A percentile compares a stretch with the other conserved stretches of the same genome.
Evolutionary conservation across 1,140 invertebrate species (phyloP).

Genomic region (Anoplophora glabripennis): DNA sequence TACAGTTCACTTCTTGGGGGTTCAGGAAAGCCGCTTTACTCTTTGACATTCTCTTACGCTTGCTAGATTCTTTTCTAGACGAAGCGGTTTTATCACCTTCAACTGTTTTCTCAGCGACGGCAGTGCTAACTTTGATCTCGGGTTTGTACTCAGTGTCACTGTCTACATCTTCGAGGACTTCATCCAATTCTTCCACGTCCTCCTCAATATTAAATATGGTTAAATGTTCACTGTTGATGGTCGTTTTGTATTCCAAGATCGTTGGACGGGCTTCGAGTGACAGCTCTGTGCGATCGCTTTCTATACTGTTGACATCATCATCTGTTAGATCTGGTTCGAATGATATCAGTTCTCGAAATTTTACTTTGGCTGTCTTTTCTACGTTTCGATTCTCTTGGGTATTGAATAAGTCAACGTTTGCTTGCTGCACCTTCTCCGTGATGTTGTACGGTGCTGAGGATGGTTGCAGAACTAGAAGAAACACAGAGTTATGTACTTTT

Average conservation of each 20-base stretch:
- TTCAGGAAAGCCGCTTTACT: constrained; percentile 4
- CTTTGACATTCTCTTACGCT: constrained; percentile 10
- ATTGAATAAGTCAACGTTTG: constrained; percentile 41
- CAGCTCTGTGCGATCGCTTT: constrained; percentile 40
- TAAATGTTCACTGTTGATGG: constrained; percentile 36
- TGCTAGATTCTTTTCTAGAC: constrained; percentile 5
- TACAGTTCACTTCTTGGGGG: constrained; percentile 37
- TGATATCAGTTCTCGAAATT: constrained; percentile 43
- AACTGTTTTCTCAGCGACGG: not conserved
- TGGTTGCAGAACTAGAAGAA: constrained; percentile 45
- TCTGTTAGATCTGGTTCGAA: constrained; percentile 47
- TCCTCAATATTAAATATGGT: not conserved
- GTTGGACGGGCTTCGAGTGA: not conserved
- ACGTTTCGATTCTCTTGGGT: constrained; percentile 20
- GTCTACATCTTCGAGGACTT: constrained; percentile 19
- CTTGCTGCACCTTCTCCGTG: constrained; percentile 44
- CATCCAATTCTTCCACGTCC: constrained; percentile 17
- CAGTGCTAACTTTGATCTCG: not conserved
- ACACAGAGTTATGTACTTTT: too few species aligned
- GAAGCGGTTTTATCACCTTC: not conserved
- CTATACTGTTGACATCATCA: constrained; percentile 46
- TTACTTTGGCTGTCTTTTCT: constrained; percentile 35
- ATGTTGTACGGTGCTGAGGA: constrained; percentile 45
- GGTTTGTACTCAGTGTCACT: not conserved
- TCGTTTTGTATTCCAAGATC: constrained; percentile 5